phyloP scores from a whole-genome alignment of 2,888 invertebrate species.

The Aphodius sticticus region DNA sequence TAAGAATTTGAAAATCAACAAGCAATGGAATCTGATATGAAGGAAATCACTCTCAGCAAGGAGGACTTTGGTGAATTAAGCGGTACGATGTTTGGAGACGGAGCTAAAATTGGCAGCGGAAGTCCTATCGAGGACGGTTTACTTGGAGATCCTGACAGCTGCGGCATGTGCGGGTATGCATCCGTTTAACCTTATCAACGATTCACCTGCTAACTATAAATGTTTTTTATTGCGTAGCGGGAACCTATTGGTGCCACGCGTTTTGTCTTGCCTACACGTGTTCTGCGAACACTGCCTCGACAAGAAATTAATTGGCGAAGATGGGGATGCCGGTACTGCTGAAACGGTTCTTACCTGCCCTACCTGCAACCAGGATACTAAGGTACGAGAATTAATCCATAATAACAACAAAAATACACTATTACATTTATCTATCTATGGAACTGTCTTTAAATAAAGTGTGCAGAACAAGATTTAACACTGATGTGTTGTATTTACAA shows the following conservation, averaged over 20 bases:
- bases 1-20: slow-evolving; percentile 26
- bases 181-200: background rate
- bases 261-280: slow-evolving; percentile 93
- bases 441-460: too few species aligned
- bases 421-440: background rate
- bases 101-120: slow-evolving; percentile 53
- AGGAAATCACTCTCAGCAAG: slow-evolving; percentile 40
- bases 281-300: slow-evolving; percentile 93
- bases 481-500: too few species aligned
- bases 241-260: slow-evolving; percentile 82
- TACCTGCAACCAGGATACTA: slow-evolving; percentile 86
- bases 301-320: slow-evolving; percentile 77
- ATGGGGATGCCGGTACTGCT: slow-evolving; percentile 71
- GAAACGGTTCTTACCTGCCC: slow-evolving; percentile 77
- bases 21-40: slow-evolving; percentile 38
- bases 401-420: slow-evolving; percentile 9
- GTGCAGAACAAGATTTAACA: too few species aligned
- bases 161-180: slow-evolving; percentile 59
- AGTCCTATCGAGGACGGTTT: slow-evolving; percentile 58
- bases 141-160: slow-evolving; percentile 58
- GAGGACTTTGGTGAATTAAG: slow-evolving; percentile 55
- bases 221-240: slow-evolving; percentile 62
- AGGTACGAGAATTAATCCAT: slow-evolving; percentile 61
- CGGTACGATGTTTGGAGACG: slow-evolving; percentile 56
- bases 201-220: background rate